Evolutionary conservation across 1,140 invertebrate species (phyloP), one percentile per base, ranked within the genome.

Genomic region (Drosophila miranda): DNA sequence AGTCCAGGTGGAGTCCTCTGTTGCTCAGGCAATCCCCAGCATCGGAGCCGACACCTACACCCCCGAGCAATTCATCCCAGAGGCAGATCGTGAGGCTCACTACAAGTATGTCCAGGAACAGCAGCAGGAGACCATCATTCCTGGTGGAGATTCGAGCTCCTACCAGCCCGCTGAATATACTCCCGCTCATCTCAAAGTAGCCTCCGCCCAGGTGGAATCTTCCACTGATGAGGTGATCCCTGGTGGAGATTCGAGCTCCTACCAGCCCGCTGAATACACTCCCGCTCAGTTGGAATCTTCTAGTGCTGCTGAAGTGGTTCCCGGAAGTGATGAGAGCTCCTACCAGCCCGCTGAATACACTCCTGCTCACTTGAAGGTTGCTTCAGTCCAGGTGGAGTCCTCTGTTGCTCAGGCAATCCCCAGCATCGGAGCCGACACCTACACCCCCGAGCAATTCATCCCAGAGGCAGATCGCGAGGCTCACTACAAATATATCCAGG

Each of bases 21-120:
- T 16, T 16, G 16, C 16, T 19, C 19, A 19, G 1, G 19, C 19
- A 1, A 19, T 19, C 19, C 19, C 38, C 6, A 71, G 55, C 13
- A 44, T 81, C 42, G 78, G 78, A 2, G 73, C 68, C 2, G 58
- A 81, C n/a, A 61, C 55, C 0, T 58, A 79, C 28, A 68, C 75
- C 0, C 75, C 75, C 0, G 68, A 78, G 34, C 42, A 78, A 45
- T 78, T 78, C 13, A 78, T 78, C 26, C 75, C 68, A 1, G 62
- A 74, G 6, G 70, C 51, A 0, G 71, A 58, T 45, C 75, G 49
- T 7, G 45, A 73, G 14, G 75, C 75, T 3, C 68, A 78, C 54
- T 58, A 73, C 19, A 52, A 26, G 21, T 78, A 73, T 7, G 26
- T 58, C n/a, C 68, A 78, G n/a, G n/a, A 52, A 1, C 63, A 75